Percentiles rank a stretch among this genome's conserved stretches.
Evolutionary conservation across 2,797 vertebrate species (phyloP).

Genomic region (Furcifer pardalis): DNA sequence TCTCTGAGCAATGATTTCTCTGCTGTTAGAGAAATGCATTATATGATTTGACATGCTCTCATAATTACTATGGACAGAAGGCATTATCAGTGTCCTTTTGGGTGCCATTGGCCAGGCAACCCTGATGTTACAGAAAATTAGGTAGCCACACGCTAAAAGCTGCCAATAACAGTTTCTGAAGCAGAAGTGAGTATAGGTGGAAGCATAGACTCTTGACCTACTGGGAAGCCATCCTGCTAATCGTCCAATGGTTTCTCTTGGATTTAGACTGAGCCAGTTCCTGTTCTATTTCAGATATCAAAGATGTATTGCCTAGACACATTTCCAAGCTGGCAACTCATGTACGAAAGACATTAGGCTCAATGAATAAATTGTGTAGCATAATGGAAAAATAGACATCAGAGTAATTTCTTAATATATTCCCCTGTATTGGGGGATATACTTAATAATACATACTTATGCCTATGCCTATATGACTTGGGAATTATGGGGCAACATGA

Average conservation of each 20-base stretch:
- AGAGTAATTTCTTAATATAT: background rate
- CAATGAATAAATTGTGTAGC: background rate
- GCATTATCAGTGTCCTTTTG: background rate
- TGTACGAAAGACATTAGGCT: background rate
- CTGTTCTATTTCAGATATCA: background rate
- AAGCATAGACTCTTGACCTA: background rate
- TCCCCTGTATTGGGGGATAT: background rate
- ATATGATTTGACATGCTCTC: background rate
- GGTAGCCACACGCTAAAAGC: background rate
- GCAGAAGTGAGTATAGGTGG: background rate
- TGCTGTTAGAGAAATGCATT: background rate
- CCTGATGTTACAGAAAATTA: background rate
- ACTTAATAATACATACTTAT: background rate
- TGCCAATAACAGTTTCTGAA: background rate
- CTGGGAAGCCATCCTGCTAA: background rate
- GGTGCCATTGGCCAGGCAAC: background rate
- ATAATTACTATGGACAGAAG: background rate
- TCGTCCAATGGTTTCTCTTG: background rate
- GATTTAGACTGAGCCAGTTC: background rate
- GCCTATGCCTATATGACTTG: background rate
- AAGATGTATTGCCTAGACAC: background rate
- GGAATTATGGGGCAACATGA: no score
- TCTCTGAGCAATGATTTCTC: background rate
- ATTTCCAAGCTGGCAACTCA: background rate
- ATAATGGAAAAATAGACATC: background rate